Evolutionary conservation across 2,888 invertebrate genomes (phyloP), one percentile per base, ranked within the genome.

Genomic region (Icerya purchasi): DNA sequence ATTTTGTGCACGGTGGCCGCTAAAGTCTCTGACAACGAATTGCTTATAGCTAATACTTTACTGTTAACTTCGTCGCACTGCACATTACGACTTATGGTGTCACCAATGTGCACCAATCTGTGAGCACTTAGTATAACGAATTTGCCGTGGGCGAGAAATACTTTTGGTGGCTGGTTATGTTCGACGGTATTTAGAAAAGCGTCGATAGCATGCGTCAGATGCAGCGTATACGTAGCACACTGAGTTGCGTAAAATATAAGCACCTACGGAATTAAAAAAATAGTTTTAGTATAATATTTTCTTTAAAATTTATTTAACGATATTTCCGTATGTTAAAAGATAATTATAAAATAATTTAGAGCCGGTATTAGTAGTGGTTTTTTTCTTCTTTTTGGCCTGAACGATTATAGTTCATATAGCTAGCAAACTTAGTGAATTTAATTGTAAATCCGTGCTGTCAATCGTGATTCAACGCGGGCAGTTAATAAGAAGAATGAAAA

Each of bases 111-210:
- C 21, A 96, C 89, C 68, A 96, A 77, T 70, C 92, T 84, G 70
- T 94, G 93, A 23, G 92, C 93, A 70, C 88, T 88, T 56, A 96
- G 77, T 49, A 94, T 88, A 10, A 96, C 91, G 72, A 91, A 91
- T 72, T 94, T 94, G 58, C 90, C 88, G 70, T 92, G 88, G 18
- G 90, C 89, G 23, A 67, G 56, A 60, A 69, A 66, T 57, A 74
- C 84, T 72, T 89, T 88, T 0, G 96, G 94, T 50, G 92, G 91
- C 70, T 92, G 89, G 68, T 91, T 92, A 72, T 85, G 86, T 68
- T 91, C 90, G 51, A 96, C 86, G 3, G 90, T 87, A 67, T 85
- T 80, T 54, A 94, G 77, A 74, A 96, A 94, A 0, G 89, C 88
- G 68, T 92, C 92, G 60, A 94, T 90, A 19, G 92, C 88, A 65